Evolutionary conservation across 2,797 vertebrate species (phyloP), one percentile per base, ranked within the genome.

Genomic region (Hemitrygon akajei): DNA sequence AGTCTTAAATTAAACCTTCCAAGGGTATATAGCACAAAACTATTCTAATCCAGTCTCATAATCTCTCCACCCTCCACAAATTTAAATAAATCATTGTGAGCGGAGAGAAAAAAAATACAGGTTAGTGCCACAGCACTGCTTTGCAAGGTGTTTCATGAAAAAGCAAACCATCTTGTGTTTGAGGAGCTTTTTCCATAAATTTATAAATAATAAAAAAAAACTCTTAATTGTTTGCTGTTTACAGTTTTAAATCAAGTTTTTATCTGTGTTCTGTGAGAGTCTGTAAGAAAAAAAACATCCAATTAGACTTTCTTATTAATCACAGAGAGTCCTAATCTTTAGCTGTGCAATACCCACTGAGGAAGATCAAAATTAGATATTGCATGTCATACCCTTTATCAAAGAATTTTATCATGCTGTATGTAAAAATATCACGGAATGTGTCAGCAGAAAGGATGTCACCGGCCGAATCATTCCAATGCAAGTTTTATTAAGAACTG

Each of bases 1-100:
- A 93, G 40, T 76, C 69, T 76, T 58, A n/a, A 75, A 56, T 69
- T 58, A 56, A 76, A 27, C 30, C 16, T 93, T 93, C 91, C 91
- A 93, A 73, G 40, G 37, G 71, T 75, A 89, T 86, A 82, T 30
- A 7, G 9, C 3, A 20, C 63, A 89, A 66, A 89, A 89, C 63
- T 37, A 69, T 37, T 89, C 60, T 89, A 89, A 69, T 89, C 37
- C n/a, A 37, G 34, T 37, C 9, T 89, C n/a, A 22, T 25, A 69
- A 69, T 2, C 60, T 10, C 34, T 18, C 34, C 63, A 69, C 7
- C n/a, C 60, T 89, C 18, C 63, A 7, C 37, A n/a, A 22, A 7
- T 69, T 37, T 37, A 11, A 37, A 37, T 7, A 20, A 69, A 89
- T 66, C 2, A 63, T 16, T 9, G 18, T 22, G n/a, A 22, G 66